Evolutionary conservation across 2,888 invertebrate genomes (phyloP), one percentile per base, ranked within the genome.

Genomic region (Athalia circularis): DNA sequence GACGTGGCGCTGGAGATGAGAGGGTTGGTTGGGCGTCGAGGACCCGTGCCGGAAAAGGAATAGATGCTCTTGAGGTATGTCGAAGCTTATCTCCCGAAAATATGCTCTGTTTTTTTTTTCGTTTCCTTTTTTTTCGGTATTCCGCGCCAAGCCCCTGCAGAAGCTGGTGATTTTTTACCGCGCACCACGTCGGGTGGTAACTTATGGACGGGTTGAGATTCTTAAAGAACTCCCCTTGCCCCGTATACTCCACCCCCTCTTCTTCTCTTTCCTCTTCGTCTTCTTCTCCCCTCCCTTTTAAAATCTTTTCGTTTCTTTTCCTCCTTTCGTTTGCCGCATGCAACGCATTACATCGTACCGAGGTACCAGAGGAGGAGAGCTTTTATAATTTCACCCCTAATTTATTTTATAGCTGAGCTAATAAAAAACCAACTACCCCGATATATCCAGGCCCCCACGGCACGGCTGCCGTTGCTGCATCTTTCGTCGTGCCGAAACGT

Each of bases 331-430:
- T 11, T 11, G 43, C 6, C 50, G 8, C 13, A 48, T 9, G 13
- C 48, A 67, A 48, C 48, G 61, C 47, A 64, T 29, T 8, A 77
- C 43, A 47, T 52, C 13, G 64, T 62, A 61, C 74, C 13, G 47
- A 52, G 64, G 59, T 43, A 57, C 50, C 64, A 2, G 29, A 50
- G 52, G 75, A 65, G 52, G 75, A 65, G 65, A 65, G 79, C 81
- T 81, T 84, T 84, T 83, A 84, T 86, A 84, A 86, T 87, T 87
- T 85, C 82, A 85, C 82, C 83, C 85, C 81, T 84, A 85, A 85
- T 85, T 86, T 85, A 86, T 84, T 84, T 86, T 82, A 81, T 82
- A 80, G 79, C 81, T 78, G 70, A 67, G 82, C 84, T 84, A 83
- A 86, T 85, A 86, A 86, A 86, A 86, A 82, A 81, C 77, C 62